Evolutionary conservation across 2,888 invertebrate genomes (phyloP), one percentile per base, ranked within the genome.

Genomic region (Hoplodrina blanda): DNA sequence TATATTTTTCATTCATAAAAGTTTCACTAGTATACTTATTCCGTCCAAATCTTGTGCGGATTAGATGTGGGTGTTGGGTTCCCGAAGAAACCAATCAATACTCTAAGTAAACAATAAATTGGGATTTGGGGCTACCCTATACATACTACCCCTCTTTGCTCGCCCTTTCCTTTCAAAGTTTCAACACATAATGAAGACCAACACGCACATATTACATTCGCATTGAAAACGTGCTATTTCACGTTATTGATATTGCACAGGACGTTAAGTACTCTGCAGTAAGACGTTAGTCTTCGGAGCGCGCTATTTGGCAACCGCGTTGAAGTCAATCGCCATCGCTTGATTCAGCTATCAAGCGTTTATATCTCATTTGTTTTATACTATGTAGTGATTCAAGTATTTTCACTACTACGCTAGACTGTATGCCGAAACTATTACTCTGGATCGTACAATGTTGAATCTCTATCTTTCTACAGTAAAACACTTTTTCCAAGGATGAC

Each of bases 161-260:
- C 59, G 64, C 78, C 78, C 76, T 80, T 62, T 49, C 57, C 10
- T 78, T 75, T 79, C 53, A 50, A 65, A 57, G 65, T 57, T 65
- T 46, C 56, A 57, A 63, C 75, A 80, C 80, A 61, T 46, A 54
- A 56, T 66, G 54, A 57, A 74, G 20, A 25, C 50, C 37, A 33
- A 53, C 49, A 54, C 57, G 30, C 56, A 67, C 46, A 62, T 59
- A 50, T 20, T 55, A 46, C 25, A 37, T 64, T 71, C 71, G 49
- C 33, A 76, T 70, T 54, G 13, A 63, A 67, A 78, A 20, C 68
- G 41, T 37, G 46, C 64, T 52, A 44, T 54, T 74, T 55, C 53
- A 60, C 17, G 19, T 49, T 74, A 73, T 77, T 73, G 63, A 64
- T 78, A 76, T 73, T 68, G 68, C 55, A 54, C 19, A 52, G 57